phyloP scores from a whole-genome alignment of 2,113 vertebrate genomes.

The Rallus limicola region DNA sequence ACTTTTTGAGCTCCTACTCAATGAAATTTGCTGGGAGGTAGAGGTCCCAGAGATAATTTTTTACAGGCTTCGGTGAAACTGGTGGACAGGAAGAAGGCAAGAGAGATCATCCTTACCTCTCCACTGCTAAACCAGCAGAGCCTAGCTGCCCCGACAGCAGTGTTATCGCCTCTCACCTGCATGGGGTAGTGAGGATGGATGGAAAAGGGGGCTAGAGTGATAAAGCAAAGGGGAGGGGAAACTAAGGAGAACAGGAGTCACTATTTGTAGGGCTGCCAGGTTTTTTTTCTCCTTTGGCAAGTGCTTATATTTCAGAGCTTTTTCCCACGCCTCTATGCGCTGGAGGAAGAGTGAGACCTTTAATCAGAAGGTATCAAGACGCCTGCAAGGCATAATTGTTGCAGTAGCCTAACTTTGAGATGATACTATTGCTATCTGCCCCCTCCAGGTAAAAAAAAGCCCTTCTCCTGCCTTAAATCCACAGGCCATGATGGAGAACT shows the following conservation, averaged over 20 bases:
- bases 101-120: neutral
- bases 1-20: neutral
- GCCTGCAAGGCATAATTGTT: neutral
- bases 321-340: fast-evolving
- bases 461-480: neutral
- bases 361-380: neutral
- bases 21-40: neutral
- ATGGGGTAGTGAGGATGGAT: neutral
- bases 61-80: neutral
- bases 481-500: neutral
- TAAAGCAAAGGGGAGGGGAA: neutral
- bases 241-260: neutral
- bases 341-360: neutral
- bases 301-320: neutral
- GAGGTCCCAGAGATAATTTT: neutral
- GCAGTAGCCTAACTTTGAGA: neutral
- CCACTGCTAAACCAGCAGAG: neutral
- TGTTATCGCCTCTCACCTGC: fast-evolving
- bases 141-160: neutral
- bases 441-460: neutral
- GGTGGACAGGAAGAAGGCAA: neutral
- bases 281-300: neutral
- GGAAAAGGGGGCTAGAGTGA: neutral
- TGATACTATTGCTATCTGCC: neutral
- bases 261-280: neutral